Base-by-base conservation (phyloP, 2,888 invertebrate genomes). In the Teinopalpus imperialis region DNA sequence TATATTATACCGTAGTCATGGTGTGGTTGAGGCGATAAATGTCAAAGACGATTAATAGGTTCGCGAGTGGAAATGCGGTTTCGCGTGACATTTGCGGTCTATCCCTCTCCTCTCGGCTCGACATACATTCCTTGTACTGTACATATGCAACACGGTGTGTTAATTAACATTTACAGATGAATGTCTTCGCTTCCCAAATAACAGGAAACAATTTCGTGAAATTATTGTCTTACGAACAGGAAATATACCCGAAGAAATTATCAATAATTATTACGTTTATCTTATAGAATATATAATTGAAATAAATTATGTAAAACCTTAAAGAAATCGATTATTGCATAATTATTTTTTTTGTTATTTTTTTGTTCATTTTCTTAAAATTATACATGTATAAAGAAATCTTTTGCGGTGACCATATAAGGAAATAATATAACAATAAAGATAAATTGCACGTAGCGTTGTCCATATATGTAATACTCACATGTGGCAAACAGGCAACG, bases 21-120 rank as follows among this genome's bases (percentile, higher is more conserved):
- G 56, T 47, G 52, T 43, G 59, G 61, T 60, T 60, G 63, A 65
- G 65, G 63, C 69, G 65, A 68, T 69, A 73, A 69, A 75, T 66
- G 74, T 72, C 71, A 67, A 66, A 68, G 61, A 53, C 46, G 63
- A 67, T 65, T 57, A 57, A 65, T 58, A 50, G 52, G 37, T 48
- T 39, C 32, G 50, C 36, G 30, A 20, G 12, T 20, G 20, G 34
- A 6, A 29, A 8, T 35, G 29, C 41, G 29, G 39, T 43, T 10
- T 26, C 32, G 30, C 23, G 24, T 41, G 24, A 42, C 18, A 37
- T 32, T 32, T 37, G 43, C 37, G 18, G 37, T 23, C 9, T 23
- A 37, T 4, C 18, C 16, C 6, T 37, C 37, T 24, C 16, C 6
- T 37, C 37, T n/a, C 26, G 20, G 27, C 4, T n/a, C 7, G 24